Percentiles rank a stretch among this genome's conserved stretches.
Evolutionary conservation across 2,113 vertebrate species (phyloP).

Genomic region (Xiphophorus maculatus): DNA sequence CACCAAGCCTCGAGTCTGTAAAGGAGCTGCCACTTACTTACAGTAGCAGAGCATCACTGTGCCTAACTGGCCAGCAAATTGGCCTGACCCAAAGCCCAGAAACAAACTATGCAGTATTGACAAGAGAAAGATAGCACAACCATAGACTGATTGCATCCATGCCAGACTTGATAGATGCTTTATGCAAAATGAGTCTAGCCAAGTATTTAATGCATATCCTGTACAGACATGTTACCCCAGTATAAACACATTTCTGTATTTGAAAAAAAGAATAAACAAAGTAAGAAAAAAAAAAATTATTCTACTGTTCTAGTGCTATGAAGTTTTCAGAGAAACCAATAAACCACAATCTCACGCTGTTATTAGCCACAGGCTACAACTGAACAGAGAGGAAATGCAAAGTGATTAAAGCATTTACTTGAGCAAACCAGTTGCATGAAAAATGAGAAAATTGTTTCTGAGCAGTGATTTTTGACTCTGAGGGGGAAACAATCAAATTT

Average conservation of each 20-base stretch:
- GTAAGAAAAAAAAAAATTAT: too few relatives aligned
- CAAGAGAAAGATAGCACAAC: background rate
- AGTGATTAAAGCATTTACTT: constrained; percentile 33
- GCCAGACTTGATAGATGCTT: too few relatives aligned
- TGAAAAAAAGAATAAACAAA: too few relatives aligned
- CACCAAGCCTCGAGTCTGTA: too few relatives aligned
- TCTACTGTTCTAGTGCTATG: too few relatives aligned
- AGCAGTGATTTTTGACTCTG: constrained; percentile 36
- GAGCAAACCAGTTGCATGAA: constrained; percentile 18
- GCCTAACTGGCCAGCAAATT: background rate
- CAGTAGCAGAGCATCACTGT: background rate
- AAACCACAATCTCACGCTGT: constrained; percentile 27
- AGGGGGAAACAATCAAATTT: constrained; percentile 58
- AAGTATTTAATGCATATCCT: too few relatives aligned
- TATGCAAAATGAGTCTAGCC: too few relatives aligned
- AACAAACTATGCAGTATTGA: background rate
- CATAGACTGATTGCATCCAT: background rate
- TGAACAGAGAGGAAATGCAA: constrained; percentile 30
- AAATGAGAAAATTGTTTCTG: constrained; percentile 24
- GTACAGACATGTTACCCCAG: too few relatives aligned
- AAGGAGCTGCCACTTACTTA: background rate
- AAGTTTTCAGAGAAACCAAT: background rate
- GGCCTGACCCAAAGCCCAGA: background rate
- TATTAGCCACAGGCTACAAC: constrained; percentile 3
- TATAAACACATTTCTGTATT: too few relatives aligned